Percentiles rank a stretch among this genome's conserved stretches.
phyloP scores from a whole-genome alignment of 2,888 invertebrate genomes.

The Sympetrum striolatum region DNA sequence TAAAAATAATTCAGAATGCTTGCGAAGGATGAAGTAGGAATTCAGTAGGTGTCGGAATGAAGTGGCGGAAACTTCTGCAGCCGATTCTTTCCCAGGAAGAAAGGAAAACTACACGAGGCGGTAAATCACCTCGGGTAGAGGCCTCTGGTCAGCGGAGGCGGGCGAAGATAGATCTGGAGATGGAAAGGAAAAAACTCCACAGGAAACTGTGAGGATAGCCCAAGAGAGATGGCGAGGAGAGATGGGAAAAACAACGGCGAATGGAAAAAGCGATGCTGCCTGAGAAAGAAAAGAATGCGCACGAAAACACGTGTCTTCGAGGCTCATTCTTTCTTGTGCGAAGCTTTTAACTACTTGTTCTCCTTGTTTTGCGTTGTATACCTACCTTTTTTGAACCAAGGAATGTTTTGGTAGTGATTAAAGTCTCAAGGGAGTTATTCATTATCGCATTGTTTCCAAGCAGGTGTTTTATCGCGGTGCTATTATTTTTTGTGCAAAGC shows the following conservation, averaged over 20 bases:
- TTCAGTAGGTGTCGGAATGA: neutral
- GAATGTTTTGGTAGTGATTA: neutral
- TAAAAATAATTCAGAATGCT: too few species aligned
- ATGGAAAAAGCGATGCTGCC: neutral
- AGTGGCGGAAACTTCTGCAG: neutral
- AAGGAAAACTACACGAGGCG: neutral
- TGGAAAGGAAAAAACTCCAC: neutral
- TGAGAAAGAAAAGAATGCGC: neutral
- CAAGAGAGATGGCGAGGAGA: neutral
- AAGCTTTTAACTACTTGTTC: neutral
- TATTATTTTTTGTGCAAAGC: too few species aligned
- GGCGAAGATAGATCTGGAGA: neutral
- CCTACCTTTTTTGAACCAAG: neutral
- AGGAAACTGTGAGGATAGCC: neutral
- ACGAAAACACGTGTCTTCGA: neutral
- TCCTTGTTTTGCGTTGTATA: neutral
- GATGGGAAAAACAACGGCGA: neutral
- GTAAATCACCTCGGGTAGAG: constrained; percentile 3
- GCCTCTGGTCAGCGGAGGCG: neutral
- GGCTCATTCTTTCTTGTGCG: neutral
- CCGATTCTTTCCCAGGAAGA: neutral
- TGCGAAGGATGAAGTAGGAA: too few species aligned
- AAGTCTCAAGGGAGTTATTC: neutral
- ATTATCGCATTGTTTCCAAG: neutral
- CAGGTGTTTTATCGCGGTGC: too few species aligned